These are phyloP conservation scores for Intellagama lesueurii DNA, from an alignment of 2,797 vertebrate genomes.

Conservation along the genomic window DNA sequence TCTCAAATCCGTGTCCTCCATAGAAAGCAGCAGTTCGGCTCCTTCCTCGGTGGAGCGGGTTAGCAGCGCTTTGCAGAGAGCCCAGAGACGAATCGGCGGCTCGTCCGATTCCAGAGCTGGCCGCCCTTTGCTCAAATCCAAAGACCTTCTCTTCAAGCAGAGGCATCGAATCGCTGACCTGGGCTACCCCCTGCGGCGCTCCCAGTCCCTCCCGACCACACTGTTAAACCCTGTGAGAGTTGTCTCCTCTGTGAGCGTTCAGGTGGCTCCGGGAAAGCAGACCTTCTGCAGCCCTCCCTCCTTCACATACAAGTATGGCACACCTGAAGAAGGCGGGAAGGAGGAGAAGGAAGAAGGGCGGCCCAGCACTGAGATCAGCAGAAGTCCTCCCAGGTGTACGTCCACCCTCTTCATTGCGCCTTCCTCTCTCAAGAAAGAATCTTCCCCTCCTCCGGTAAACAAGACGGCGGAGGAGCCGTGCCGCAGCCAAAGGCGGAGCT, in stretches of 20 bases:
- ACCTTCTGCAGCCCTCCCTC: conserved; percentile 83
- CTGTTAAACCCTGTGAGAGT: conserved; percentile 85
- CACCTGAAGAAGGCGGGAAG: conserved; percentile 69
- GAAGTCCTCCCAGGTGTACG: conserved; percentile 70
- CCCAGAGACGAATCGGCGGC: conserved; percentile 68
- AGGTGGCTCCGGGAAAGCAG: conserved; percentile 84
- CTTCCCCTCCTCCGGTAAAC: conserved; percentile 35
- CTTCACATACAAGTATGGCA: conserved; percentile 87
- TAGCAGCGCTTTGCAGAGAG: conserved; percentile 75
- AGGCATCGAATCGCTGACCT: conserved; percentile 72
- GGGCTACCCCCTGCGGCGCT: conserved; percentile 85
- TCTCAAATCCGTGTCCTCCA: conserved; percentile 71
- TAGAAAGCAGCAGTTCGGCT: conserved; percentile 59
- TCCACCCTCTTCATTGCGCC: conserved; percentile 84
- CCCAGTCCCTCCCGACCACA: conserved; percentile 89
- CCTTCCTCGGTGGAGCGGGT: conserved; percentile 71
- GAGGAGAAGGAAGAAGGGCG: conserved; percentile 46
- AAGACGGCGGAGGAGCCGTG: conserved; percentile 62
- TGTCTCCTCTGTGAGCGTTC: conserved; percentile 92
- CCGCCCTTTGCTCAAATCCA: conserved; percentile 74
- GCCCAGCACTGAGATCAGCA: conserved; percentile 13
- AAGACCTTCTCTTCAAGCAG: conserved; percentile 78
- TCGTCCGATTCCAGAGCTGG: conserved; percentile 74
- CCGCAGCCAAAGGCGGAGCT: conserved; percentile 68
- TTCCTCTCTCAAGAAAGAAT: conserved; percentile 66